Percentiles rank a stretch among this genome's conserved stretches.
Evolutionary conservation across 2,113 vertebrate genomes (phyloP).

Genomic region (Carlito syrichta): DNA sequence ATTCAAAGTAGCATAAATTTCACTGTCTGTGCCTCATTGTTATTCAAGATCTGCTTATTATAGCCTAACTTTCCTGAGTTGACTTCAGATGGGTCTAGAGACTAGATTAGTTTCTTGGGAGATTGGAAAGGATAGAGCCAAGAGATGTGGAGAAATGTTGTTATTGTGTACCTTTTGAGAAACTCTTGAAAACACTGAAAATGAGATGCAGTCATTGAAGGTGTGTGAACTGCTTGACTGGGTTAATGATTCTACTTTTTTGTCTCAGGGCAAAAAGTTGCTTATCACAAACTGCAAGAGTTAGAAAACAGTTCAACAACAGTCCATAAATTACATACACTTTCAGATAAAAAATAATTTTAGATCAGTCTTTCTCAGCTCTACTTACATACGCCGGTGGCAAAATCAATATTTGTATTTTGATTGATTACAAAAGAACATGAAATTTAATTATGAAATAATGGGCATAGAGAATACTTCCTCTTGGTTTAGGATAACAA

Average conservation of each 20-base stretch:
- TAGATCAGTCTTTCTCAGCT: not conserved
- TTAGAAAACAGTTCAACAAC: not conserved
- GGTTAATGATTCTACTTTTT: not conserved
- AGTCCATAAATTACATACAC: not conserved
- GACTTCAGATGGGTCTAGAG: not conserved
- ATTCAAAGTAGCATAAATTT: not conserved
- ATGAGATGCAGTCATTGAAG: not conserved
- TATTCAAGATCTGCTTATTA: not conserved
- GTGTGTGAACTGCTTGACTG: not conserved
- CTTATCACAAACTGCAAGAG: not conserved
- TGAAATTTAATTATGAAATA: slow-evolving; percentile 44
- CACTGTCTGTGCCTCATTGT: not conserved
- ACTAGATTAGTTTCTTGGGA: not conserved
- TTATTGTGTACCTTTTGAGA: slow-evolving; percentile 29
- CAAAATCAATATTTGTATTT: slow-evolving; percentile 39
- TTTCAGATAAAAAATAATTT: not conserved
- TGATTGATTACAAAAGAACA: not conserved
- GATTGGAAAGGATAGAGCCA: not conserved
- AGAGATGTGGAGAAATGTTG: slow-evolving; percentile 16
- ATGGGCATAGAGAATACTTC: not conserved
- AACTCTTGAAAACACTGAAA: not conserved
- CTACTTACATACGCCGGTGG: not conserved
- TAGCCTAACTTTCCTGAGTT: not conserved
- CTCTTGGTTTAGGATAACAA: slow-evolving; percentile 30
- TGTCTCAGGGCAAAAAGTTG: not conserved